Conservation (phyloP, 2,888 invertebrate genomes). For the Rhaphigaster nebulosa region DNA sequence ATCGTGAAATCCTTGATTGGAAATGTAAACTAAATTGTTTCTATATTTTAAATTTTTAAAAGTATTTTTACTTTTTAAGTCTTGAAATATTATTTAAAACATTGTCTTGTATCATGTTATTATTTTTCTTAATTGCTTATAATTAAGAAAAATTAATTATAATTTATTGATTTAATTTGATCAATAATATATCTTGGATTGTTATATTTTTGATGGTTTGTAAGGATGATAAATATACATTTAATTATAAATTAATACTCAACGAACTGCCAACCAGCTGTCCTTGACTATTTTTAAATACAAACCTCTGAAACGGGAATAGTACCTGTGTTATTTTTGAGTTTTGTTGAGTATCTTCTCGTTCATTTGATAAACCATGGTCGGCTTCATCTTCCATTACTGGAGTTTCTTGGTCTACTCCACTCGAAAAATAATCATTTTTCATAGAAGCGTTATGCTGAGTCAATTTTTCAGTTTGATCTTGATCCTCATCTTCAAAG, state of each 20-base stretch:
- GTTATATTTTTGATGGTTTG: not conserved
- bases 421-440: not conserved
- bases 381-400: not conserved
- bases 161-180: too few relatives aligned
- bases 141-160: too few relatives aligned
- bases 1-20: not conserved
- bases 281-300: not conserved
- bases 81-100: not conserved
- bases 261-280: not conserved
- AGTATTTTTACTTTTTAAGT: not conserved
- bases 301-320: not conserved
- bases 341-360: conserved; percentile 35
- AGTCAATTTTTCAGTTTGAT: conserved; percentile 8
- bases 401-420: not conserved
- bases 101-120: not conserved
- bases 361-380: not conserved
- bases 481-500: not conserved
- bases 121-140: not conserved
- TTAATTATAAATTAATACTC: not conserved
- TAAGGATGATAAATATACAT: not conserved
- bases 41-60: not conserved
- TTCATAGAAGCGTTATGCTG: not conserved
- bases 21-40: not conserved
- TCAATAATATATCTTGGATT: not conserved
- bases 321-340: conserved; percentile 31